Conservation (phyloP, 2,113 vertebrate species). For the Pachycephala philippinensis region DNA sequence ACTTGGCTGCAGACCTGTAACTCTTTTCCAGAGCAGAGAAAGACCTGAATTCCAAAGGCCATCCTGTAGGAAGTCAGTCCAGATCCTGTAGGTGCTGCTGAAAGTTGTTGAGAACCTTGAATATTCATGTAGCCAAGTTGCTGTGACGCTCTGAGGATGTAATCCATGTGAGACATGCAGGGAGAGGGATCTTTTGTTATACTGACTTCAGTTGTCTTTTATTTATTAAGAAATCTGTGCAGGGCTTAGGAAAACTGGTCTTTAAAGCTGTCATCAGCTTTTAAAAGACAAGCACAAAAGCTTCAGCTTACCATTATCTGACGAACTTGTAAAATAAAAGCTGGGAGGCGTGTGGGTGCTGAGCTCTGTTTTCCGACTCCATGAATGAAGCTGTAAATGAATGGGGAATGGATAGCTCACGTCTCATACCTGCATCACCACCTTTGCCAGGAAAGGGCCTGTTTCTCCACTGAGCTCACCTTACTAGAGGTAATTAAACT, state of each 20-base stretch:
- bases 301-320: background rate
- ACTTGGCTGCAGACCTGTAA: background rate
- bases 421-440: background rate
- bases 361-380: background rate
- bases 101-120: background rate
- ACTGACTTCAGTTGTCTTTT: background rate
- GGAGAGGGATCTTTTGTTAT: background rate
- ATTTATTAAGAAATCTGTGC: background rate
- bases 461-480: background rate
- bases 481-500: background rate
- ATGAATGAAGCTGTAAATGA: background rate
- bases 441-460: background rate
- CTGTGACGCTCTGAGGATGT: background rate
- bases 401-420: background rate
- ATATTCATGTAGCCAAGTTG: background rate
- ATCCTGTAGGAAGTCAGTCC: background rate
- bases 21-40: background rate
- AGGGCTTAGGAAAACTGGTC: background rate
- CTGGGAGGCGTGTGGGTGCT: background rate
- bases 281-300: background rate
- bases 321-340: slow-evolving; percentile 1
- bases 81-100: background rate
- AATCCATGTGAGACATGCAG: background rate
- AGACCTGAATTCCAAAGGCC: background rate
- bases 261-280: slow-evolving; percentile 20